Conservation (phyloP, 1,140 invertebrate species). For the Bombus confusus region DNA sequence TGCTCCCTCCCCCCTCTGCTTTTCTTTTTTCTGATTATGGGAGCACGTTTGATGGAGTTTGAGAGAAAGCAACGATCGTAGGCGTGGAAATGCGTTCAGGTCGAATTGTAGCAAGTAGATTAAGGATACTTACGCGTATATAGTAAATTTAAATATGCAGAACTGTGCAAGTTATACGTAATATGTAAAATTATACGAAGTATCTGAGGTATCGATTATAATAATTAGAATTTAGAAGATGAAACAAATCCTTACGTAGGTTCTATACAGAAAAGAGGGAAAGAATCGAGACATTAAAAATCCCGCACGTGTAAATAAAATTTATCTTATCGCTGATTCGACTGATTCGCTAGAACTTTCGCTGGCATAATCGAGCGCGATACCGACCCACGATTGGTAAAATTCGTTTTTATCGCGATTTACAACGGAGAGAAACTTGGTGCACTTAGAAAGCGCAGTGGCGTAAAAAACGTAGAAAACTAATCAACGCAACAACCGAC, state of each 20-base stretch:
- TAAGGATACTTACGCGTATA: not conserved
- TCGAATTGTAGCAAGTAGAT: not conserved
- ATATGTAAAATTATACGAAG: no score
- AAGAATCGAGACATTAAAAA: not conserved
- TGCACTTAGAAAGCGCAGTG: constrained; percentile 15
- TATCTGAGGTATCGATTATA: no score
- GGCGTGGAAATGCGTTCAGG: not conserved
- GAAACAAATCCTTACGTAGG: no score
- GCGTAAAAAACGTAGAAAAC: not conserved
- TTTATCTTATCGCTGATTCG: not conserved
- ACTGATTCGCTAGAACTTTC: constrained; percentile 4
- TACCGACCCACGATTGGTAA: not conserved
- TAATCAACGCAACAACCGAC: not conserved
- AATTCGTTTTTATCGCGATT: constrained; percentile 20
- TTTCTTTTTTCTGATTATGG: not conserved
- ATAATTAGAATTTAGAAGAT: no score
- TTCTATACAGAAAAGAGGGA: not conserved
- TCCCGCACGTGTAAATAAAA: not conserved
- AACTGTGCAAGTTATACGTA: not conserved
- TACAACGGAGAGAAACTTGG: constrained; percentile 6
- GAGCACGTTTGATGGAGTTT: not conserved
- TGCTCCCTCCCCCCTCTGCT: no score
- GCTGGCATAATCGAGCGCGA: not conserved
- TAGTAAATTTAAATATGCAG: not conserved
- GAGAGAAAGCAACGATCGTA: not conserved